These are phyloP conservation scores for Pavo muticus DNA, from an alignment of 2,113 vertebrate genomes.

Conservation along the genomic window DNA sequence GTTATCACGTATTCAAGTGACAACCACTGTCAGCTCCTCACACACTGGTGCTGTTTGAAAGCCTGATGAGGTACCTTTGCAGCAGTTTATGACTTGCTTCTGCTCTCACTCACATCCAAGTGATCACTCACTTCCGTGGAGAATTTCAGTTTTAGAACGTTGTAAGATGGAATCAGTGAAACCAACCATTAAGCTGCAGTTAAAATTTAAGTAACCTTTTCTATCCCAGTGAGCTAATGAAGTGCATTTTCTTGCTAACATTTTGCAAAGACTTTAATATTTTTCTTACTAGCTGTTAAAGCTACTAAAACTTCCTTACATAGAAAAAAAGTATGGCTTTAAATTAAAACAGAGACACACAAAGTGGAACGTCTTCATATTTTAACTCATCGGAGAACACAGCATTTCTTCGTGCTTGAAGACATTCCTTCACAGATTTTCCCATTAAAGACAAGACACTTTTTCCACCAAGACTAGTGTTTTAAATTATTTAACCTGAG, in stretches of 20 bases:
- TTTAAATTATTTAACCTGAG: constrained; percentile 46
- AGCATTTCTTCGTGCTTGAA: constrained; percentile 51
- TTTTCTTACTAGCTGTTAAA: constrained; percentile 46
- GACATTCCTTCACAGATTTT: constrained; percentile 33
- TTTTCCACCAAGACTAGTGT: background rate
- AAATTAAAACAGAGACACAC: constrained; percentile 51
- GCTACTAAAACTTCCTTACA: constrained; percentile 40
- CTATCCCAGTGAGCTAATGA: constrained; percentile 53
- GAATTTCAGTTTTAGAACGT: background rate
- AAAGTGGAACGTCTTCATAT: background rate
- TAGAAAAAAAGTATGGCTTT: background rate
- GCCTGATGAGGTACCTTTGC: background rate
- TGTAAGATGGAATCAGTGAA: constrained; percentile 50
- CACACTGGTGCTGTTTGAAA: background rate
- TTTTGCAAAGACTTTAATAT: constrained; percentile 61
- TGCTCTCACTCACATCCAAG: background rate
- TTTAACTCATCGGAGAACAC: constrained; percentile 23
- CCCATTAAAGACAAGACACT: constrained; percentile 51
- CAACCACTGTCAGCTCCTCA: background rate
- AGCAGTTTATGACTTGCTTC: background rate
- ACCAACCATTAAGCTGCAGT: constrained; percentile 53
- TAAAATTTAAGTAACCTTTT: constrained; percentile 71
- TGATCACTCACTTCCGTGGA: background rate
- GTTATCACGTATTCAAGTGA: background rate
- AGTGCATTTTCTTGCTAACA: constrained; percentile 74